Evolutionary conservation across 2,113 vertebrate species (phyloP).

Genomic region (Otolemur garnettii): DNA sequence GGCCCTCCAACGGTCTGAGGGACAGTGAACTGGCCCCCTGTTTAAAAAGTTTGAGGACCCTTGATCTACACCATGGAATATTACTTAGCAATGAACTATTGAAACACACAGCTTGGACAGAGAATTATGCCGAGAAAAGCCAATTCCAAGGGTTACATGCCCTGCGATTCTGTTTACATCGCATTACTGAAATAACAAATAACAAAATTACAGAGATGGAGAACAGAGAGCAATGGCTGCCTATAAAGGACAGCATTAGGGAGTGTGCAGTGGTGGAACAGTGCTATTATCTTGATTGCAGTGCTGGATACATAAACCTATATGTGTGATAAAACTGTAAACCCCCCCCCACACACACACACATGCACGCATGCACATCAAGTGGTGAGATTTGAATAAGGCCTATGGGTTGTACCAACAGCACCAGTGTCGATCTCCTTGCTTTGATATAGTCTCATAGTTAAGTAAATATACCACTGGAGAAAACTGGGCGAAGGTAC

Average conservation of each 20-base stretch:
- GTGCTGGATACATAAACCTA: not conserved
- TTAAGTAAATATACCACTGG: not conserved
- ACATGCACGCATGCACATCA: not conserved
- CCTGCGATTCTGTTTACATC: not conserved
- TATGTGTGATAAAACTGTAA: not conserved
- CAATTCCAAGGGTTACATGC: not conserved
- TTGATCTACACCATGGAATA: not conserved
- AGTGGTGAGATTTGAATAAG: not conserved
- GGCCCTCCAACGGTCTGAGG: too few relatives aligned
- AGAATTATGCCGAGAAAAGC: not conserved
- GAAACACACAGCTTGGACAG: not conserved
- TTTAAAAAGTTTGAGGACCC: too few relatives aligned
- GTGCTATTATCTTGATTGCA: not conserved
- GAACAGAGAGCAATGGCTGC: not conserved
- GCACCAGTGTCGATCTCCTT: not conserved
- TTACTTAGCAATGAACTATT: not conserved
- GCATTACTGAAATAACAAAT: slow-evolving; percentile 27
- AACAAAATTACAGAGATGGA: not conserved
- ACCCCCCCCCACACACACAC: not conserved
- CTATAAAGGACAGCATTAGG: too few relatives aligned
- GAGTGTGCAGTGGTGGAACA: not conserved
- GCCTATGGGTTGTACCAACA: not conserved
- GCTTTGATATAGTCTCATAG: not conserved
- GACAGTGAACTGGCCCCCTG: too few relatives aligned
- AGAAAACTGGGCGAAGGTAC: not conserved